Conservation (phyloP, 1,140 invertebrate genomes). For the Drosophila sp. region DNA sequence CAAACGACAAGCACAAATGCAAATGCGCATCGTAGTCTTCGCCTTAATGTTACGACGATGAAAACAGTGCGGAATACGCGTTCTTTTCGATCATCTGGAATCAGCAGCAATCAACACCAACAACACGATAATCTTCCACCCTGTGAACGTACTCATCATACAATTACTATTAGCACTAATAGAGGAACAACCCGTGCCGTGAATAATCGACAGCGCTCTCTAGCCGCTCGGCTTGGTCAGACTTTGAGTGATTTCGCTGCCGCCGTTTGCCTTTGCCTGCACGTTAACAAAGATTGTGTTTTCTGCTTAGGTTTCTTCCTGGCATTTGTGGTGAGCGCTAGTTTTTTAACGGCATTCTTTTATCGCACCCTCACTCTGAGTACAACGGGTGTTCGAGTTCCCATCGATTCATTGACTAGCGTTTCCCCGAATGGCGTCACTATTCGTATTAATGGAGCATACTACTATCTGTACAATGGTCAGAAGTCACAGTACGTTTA, state of each 20-base stretch:
- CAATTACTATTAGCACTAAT: constrained; percentile 60
- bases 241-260: constrained; percentile 60
- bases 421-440: constrained; percentile 24
- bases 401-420: not conserved
- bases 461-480: constrained; percentile 62
- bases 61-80: not conserved
- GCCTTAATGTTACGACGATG: not conserved
- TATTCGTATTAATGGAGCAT: constrained; percentile 52
- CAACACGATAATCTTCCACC: constrained; percentile 31
- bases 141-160: constrained; percentile 61
- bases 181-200: constrained; percentile 16
- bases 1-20: constrained; percentile 35
- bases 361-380: constrained; percentile 69
- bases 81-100: constrained; percentile 11
- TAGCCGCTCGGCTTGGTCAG: constrained; percentile 28
- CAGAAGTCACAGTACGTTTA: constrained; percentile 32
- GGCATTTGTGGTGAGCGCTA: constrained; percentile 75
- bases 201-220: constrained; percentile 11
- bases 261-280: constrained; percentile 67
- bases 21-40: not conserved
- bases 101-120: not conserved
- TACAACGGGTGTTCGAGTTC: constrained; percentile 12
- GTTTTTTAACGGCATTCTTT: constrained; percentile 78
- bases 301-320: constrained; percentile 78
- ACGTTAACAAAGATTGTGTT: constrained; percentile 78